These are phyloP conservation scores for Vanessa atalanta DNA, from an alignment of 1,140 invertebrate genomes.

Conservation along the genomic window DNA sequence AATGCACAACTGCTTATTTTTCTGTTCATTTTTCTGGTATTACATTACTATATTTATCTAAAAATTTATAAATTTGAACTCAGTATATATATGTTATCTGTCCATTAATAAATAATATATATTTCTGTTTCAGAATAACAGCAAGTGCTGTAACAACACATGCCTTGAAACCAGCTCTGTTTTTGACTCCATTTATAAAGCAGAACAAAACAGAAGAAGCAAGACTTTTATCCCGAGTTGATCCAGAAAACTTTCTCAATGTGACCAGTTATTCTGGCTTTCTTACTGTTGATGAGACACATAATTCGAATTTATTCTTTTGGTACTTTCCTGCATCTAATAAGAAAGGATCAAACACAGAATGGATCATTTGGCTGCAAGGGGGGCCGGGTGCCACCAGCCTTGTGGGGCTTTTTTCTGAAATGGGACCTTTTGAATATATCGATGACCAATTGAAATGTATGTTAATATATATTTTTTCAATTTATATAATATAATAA, in stretches of 20 bases:
- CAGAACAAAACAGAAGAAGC: slow-evolving; percentile 2
- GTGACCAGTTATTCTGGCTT: slow-evolving; percentile 52
- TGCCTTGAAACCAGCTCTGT: neutral
- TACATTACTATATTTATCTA: no score
- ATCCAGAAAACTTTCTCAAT: slow-evolving; percentile 4
- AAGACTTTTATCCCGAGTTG: neutral
- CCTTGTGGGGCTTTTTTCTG: slow-evolving; percentile 89
- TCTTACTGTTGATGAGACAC: slow-evolving; percentile 82
- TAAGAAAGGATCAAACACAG: slow-evolving; percentile 76
- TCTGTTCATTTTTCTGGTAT: no score
- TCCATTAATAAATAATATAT: no score
- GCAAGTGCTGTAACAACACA: neutral
- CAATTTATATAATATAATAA: no score
- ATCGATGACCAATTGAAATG: slow-evolving; percentile 4
- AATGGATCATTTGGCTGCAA: slow-evolving; percentile 88
- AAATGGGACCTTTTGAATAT: slow-evolving; percentile 87
- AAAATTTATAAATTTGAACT: no score
- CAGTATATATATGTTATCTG: no score
- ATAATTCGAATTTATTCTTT: slow-evolving; percentile 85
- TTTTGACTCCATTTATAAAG: slow-evolving; percentile 5
- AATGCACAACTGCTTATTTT: no score
- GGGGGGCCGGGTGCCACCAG: slow-evolving; percentile 90
- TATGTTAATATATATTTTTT: neutral
- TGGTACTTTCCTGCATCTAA: slow-evolving; percentile 85
- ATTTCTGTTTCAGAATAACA: neutral